Percentiles rank a stretch among this genome's conserved stretches.
Conservation (phyloP, 2,113 vertebrate genomes). For the Silurus meridionalis region DNA sequence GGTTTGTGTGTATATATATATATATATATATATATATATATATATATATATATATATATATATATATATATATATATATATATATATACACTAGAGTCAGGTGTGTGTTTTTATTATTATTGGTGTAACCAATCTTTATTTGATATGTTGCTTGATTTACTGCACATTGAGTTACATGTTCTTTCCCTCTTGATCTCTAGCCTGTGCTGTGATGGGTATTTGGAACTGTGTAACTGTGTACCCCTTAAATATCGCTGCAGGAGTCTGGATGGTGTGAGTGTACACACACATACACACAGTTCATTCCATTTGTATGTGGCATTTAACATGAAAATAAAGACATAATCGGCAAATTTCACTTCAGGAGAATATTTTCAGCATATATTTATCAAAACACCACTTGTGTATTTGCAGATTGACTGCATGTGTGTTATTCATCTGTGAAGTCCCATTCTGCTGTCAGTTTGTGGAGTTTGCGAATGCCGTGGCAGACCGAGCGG, state of each 20-base stretch:
- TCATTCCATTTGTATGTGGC: neutral
- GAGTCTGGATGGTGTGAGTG: slow-evolving; percentile 99
- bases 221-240: slow-evolving; percentile 86
- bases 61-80: too few relatives aligned
- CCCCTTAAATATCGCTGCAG: slow-evolving; percentile 91
- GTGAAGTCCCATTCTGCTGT: slow-evolving; percentile 95
- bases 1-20: too few relatives aligned
- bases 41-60: too few relatives aligned
- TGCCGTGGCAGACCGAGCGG: slow-evolving; percentile 75
- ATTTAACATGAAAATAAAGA: neutral
- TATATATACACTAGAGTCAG: neutral
- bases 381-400: neutral
- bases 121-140: neutral
- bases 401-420: slow-evolving; percentile 73
- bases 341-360: neutral
- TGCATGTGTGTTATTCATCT: slow-evolving; percentile 88
- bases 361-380: fast-evolving
- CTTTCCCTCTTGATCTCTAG: slow-evolving; percentile 23
- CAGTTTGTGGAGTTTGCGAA: slow-evolving; percentile 96
- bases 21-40: too few relatives aligned
- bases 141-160: neutral
- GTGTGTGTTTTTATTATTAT: neutral
- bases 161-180: neutral
- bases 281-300: neutral
- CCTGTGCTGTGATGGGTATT: slow-evolving; percentile 50